Percentiles rank a stretch among this genome's conserved stretches.
These are phyloP conservation scores for Drosophila ustulata DNA, from an alignment of 2,888 invertebrate species.

Conservation along the genomic window DNA sequence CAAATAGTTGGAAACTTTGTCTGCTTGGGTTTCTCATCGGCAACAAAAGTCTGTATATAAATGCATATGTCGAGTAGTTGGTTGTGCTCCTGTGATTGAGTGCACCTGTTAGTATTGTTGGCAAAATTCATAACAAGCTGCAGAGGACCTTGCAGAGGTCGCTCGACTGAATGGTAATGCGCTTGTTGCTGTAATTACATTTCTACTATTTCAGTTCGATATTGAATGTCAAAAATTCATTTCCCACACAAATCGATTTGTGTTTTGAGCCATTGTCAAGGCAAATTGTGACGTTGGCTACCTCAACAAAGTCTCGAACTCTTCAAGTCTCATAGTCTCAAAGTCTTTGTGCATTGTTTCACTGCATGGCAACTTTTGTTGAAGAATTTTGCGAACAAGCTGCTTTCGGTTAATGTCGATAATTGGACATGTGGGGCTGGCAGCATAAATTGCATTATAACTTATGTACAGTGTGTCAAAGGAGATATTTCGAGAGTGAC, in stretches of 20 bases:
- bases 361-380: not conserved
- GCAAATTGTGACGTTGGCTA: slow-evolving; percentile 15
- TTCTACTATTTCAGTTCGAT: slow-evolving; percentile 7
- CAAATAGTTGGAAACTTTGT: slow-evolving; percentile 33
- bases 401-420: slow-evolving; percentile 4
- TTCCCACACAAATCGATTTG: slow-evolving; percentile 43
- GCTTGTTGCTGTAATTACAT: slow-evolving; percentile 9
- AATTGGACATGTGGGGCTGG: slow-evolving; percentile 1
- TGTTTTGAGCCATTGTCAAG: slow-evolving; percentile 36
- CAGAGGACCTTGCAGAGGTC: slow-evolving; percentile 8
- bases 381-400: not conserved
- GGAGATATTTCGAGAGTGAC: slow-evolving; percentile 5
- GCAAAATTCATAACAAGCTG: slow-evolving; percentile 12
- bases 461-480: slow-evolving; percentile 15
- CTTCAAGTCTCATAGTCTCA: not conserved
- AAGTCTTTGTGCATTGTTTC: slow-evolving; percentile 2
- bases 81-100: slow-evolving; percentile 9
- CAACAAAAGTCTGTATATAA: not conserved
- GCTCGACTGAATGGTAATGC: not conserved
- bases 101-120: slow-evolving; percentile 19
- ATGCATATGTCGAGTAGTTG: slow-evolving; percentile 1
- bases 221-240: slow-evolving; percentile 27
- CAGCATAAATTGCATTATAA: slow-evolving; percentile 5
- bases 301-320: slow-evolving; percentile 11
- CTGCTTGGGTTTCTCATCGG: slow-evolving; percentile 26